These are phyloP conservation scores for Schizaphis graminum DNA, from an alignment of 2,888 invertebrate genomes.

Conservation along the genomic window DNA sequence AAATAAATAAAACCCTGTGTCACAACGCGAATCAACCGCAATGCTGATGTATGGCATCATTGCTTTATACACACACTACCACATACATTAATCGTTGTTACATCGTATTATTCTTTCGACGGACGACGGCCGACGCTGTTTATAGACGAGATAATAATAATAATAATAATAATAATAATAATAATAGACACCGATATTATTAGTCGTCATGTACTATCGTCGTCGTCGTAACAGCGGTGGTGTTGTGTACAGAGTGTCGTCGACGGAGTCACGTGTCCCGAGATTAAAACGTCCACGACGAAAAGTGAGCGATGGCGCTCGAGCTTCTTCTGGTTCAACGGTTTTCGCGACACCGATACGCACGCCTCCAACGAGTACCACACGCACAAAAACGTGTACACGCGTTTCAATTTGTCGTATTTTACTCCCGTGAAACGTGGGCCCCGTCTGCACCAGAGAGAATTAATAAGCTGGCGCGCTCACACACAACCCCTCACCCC, in stretches of 20 bases:
- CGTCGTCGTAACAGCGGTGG: not conserved
- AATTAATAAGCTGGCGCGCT: not conserved
- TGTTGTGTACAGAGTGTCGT: not conserved
- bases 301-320: not conserved
- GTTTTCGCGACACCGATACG: not conserved
- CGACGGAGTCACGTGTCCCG: not conserved
- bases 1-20: not conserved
- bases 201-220: not conserved
- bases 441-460: not conserved
- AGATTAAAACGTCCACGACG: not conserved
- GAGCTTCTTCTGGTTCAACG: slow-evolving; percentile 15
- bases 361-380: not conserved
- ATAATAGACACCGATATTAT: not conserved
- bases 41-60: not conserved
- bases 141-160: not conserved
- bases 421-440: not conserved
- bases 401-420: not conserved
- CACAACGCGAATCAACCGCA: not conserved
- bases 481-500: not conserved
- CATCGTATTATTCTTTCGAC: not conserved
- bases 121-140: not conserved
- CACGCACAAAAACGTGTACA: not conserved
- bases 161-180: not conserved
- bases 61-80: not conserved
- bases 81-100: not conserved